A percentile compares a stretch with the other conserved stretches of the same genome.
Conservation (phyloP, 2,113 vertebrate genomes). For the Cricetomys ansorgei region DNA sequence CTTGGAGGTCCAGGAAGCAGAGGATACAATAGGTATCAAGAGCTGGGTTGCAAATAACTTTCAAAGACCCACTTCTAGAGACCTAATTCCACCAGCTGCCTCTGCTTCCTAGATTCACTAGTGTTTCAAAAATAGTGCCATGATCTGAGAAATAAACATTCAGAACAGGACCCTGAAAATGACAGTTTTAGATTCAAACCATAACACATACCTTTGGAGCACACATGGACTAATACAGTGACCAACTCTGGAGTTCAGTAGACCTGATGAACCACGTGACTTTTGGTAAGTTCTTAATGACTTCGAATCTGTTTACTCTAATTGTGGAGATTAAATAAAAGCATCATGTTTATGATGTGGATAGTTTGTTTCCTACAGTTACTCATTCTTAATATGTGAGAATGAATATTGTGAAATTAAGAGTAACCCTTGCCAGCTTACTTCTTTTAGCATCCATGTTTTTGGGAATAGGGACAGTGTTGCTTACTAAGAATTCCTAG, state of each 20-base stretch:
- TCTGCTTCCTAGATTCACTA: background rate
- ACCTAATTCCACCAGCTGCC: rapidly evolving
- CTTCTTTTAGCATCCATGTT: background rate
- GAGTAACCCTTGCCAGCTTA: background rate
- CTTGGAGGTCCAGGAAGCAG: background rate
- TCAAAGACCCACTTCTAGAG: background rate
- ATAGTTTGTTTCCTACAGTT: background rate
- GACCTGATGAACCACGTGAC: background rate
- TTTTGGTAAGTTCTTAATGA: background rate
- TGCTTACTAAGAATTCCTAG: background rate
- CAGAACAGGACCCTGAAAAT: too few species aligned
- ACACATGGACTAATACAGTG: background rate
- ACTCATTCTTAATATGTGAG: background rate
- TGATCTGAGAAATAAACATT: background rate
- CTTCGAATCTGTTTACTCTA: conserved; percentile 23
- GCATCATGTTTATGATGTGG: background rate
- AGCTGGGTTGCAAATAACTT: background rate
- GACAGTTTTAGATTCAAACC: background rate
- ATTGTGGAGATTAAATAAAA: background rate
- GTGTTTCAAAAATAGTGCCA: background rate
- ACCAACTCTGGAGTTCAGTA: background rate
- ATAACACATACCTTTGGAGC: background rate
- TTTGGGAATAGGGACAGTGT: background rate
- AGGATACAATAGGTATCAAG: too few species aligned
- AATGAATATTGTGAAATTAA: background rate